Percentiles rank a stretch among this genome's conserved stretches.
These are phyloP conservation scores for Chlamydotis undulata DNA, from an alignment of 2,113 vertebrate species.

Conservation along the genomic window DNA sequence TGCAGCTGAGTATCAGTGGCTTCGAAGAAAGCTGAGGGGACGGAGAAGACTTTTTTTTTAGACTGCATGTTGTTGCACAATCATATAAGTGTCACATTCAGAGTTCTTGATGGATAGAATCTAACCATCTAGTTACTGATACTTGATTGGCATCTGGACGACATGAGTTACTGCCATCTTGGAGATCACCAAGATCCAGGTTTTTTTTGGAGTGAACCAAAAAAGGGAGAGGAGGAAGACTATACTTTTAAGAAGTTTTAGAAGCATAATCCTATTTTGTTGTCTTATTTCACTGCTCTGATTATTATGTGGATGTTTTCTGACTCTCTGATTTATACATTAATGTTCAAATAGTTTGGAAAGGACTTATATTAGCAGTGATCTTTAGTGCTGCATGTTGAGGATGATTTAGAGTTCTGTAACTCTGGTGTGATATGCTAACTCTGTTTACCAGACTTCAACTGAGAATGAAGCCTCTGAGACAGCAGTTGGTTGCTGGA, in stretches of 20 bases:
- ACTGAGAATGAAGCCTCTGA: not conserved
- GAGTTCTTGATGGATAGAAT: not conserved
- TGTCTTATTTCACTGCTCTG: not conserved
- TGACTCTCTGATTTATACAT: accelerated
- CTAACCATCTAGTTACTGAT: not conserved
- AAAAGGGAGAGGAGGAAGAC: not conserved
- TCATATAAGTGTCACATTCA: accelerated
- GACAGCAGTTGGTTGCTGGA: not conserved
- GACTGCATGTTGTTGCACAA: not conserved
- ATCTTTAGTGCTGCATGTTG: not conserved
- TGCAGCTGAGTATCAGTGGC: not conserved
- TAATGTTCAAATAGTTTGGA: not conserved
- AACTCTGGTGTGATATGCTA: not conserved
- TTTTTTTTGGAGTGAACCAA: not conserved
- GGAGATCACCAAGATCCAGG: not conserved
- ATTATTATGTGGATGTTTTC: not conserved
- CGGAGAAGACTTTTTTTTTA: not conserved
- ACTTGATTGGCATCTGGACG: not conserved
- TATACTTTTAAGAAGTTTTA: not conserved
- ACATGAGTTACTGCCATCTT: not conserved
- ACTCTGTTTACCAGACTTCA: not conserved
- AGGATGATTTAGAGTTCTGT: not conserved
- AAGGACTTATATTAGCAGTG: not conserved
- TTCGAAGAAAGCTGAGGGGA: not conserved
- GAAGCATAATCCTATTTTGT: not conserved